Conservation (phyloP, 2,888 invertebrate species). For the Macrostomum cliftonense region DNA sequence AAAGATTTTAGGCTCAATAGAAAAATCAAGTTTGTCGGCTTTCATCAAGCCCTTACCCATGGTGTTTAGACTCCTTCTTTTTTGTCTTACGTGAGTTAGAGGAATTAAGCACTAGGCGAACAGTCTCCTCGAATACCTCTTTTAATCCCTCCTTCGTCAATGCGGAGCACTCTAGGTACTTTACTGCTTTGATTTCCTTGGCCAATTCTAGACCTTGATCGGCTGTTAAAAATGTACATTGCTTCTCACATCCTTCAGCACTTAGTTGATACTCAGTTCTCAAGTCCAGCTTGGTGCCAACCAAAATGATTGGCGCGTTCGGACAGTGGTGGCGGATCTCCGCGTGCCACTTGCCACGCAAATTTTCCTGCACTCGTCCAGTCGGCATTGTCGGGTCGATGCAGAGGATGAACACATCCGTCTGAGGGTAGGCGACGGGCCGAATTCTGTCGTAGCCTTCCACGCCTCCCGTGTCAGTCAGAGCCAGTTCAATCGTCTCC, state of each 20-base stretch:
- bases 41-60: too few relatives aligned
- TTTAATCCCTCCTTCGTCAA: not conserved
- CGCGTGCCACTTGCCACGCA: too few relatives aligned
- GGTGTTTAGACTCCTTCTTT: too few relatives aligned
- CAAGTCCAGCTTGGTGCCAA: not conserved
- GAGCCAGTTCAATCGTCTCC: too few relatives aligned
- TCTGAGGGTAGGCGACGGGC: conserved; percentile 89
- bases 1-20: too few relatives aligned
- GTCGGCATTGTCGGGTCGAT: conserved; percentile 96
- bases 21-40: too few relatives aligned
- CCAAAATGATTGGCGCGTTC: not conserved
- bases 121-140: not conserved
- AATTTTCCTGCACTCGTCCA: too few relatives aligned
- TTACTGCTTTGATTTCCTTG: not conserved
- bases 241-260: too few relatives aligned
- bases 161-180: not conserved
- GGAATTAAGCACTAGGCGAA: too few relatives aligned
- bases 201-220: not conserved
- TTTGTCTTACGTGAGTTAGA: too few relatives aligned
- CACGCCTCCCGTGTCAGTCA: conserved; percentile 36
- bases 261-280: not conserved
- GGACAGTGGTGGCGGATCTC: not conserved
- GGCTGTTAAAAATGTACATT: too few relatives aligned
- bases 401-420: conserved; percentile 94
- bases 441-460: conserved; percentile 89